A percentile compares a stretch with the other conserved stretches of the same genome.
Evolutionary conservation across 1,140 invertebrate genomes (phyloP).

Genomic region (Drosophila bocqueti): DNA sequence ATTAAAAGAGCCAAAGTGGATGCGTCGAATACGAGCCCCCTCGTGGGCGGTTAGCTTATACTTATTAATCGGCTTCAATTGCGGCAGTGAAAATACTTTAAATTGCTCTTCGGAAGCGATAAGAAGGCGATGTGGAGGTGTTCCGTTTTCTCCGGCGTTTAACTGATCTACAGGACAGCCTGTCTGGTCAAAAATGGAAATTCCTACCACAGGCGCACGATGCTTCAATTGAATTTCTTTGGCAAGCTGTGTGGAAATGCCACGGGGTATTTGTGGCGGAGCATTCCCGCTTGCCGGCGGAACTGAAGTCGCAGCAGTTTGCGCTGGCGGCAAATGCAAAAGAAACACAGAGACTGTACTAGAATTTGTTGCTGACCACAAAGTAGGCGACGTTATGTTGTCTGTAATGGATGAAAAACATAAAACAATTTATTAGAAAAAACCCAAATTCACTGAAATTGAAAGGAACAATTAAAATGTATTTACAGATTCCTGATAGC

Average conservation of each 20-base stretch:
- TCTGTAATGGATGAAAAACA: constrained; percentile 86
- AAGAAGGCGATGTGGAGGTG: constrained; percentile 92
- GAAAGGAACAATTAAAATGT: no score
- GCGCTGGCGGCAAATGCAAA: constrained; percentile 76
- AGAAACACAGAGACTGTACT: constrained; percentile 84
- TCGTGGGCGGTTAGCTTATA: constrained; percentile 98
- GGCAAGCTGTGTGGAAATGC: constrained; percentile 90
- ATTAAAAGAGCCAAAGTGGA: constrained; percentile 92
- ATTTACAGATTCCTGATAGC: no score
- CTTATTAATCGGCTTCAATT: constrained; percentile 96
- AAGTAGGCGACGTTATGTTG: constrained; percentile 94
- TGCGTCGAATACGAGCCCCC: constrained; percentile 94
- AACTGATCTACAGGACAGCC: constrained; percentile 80
- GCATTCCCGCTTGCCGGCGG: constrained; percentile 66
- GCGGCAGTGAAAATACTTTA: constrained; percentile 97
- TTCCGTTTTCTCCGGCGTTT: constrained; percentile 85
- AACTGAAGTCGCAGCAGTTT: constrained; percentile 69
- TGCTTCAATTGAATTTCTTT: constrained; percentile 99
- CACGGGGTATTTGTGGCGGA: constrained; percentile 53
- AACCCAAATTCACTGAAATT: no score
- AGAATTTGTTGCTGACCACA: constrained; percentile 97
- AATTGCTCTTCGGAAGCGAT: constrained; percentile 99
- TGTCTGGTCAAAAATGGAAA: constrained; percentile 94
- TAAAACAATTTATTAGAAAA: background rate
- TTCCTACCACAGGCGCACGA: constrained; percentile 96